Percentiles rank a stretch among this genome's conserved stretches.
Evolutionary conservation across 1,140 invertebrate genomes (phyloP).

Genomic region (Panonychus citri): DNA sequence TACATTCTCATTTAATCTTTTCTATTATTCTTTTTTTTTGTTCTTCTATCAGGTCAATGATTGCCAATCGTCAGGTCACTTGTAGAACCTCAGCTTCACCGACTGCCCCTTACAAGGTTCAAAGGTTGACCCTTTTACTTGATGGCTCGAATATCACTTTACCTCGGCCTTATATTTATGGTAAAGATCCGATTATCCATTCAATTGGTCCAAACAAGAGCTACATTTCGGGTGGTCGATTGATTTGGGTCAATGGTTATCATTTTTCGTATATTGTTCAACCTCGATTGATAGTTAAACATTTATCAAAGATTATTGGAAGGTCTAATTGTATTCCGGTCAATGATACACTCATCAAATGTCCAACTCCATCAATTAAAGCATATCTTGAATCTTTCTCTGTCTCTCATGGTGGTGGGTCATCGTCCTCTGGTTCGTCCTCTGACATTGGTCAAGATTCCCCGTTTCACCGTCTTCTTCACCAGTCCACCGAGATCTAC

Average conservation of each 20-base stretch:
- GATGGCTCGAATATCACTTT: slow-evolving; percentile 56
- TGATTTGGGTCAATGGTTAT: slow-evolving; percentile 74
- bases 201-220: slow-evolving; percentile 21
- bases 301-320: slow-evolving; percentile 25
- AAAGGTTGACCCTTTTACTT: slow-evolving; percentile 44
- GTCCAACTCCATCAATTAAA: slow-evolving; percentile 58
- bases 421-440: no score
- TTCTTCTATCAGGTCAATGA: neutral
- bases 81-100: slow-evolving; percentile 5
- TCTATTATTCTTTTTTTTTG: neutral
- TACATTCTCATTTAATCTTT: neutral
- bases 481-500: neutral
- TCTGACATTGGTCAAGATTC: no score
- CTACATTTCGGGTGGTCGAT: slow-evolving; percentile 54
- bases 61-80: slow-evolving; percentile 6
- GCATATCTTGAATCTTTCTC: neutral
- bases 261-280: slow-evolving; percentile 73
- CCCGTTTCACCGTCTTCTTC: neutral
- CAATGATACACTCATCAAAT: slow-evolving; percentile 76
- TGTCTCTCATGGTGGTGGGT: neutral
- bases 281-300: slow-evolving; percentile 61
- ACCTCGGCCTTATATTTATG: slow-evolving; percentile 54
- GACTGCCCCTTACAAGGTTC: neutral
- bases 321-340: slow-evolving; percentile 49
- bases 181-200: slow-evolving; percentile 61